A percentile compares a stretch with the other conserved stretches of the same genome.
Evolutionary conservation across 2,797 vertebrate genomes (phyloP).

Genomic region (Bovichtus variegatus): DNA sequence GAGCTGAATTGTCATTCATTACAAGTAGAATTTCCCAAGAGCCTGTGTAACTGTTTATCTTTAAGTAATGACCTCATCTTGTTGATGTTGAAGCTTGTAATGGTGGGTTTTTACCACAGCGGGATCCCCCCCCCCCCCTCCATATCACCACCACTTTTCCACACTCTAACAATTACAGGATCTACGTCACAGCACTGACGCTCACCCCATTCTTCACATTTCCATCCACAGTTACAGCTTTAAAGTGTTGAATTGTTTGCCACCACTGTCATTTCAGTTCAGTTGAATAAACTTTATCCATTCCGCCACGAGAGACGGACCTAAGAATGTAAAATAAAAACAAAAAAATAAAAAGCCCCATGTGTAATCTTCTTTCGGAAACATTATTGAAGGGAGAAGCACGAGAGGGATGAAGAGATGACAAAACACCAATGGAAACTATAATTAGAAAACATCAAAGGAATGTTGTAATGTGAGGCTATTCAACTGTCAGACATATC

Average conservation of each 20-base stretch:
- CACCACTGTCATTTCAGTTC: slow-evolving; percentile 27
- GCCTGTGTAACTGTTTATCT: slow-evolving; percentile 41
- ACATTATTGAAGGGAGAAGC: not conserved
- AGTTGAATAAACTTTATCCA: not conserved
- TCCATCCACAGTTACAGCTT: slow-evolving; percentile 51
- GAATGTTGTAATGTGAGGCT: not conserved
- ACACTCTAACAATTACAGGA: slow-evolving; percentile 85
- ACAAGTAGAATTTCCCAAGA: slow-evolving; percentile 50
- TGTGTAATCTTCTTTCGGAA: not conserved
- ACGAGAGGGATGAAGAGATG: slow-evolving; percentile 5
- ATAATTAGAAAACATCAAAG: slow-evolving; percentile 34
- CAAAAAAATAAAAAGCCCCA: not conserved
- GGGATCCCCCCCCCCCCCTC: slow-evolving; percentile 35
- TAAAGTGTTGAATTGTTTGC: slow-evolving; percentile 33
- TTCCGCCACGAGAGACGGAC: not conserved
- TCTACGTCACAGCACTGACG: slow-evolving; percentile 69
- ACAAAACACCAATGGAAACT: not conserved
- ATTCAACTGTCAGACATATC: slow-evolving; percentile 14
- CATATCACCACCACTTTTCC: slow-evolving; percentile 22
- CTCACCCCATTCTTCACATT: slow-evolving; percentile 61
- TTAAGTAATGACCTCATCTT: slow-evolving; percentile 71
- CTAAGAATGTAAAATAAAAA: not conserved
- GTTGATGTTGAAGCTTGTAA: slow-evolving; percentile 55
- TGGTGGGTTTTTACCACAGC: slow-evolving; percentile 59
- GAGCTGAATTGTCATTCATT: slow-evolving; percentile 6